Base-by-base conservation (phyloP, 2,888 invertebrate genomes). In the Parnassius orleans region DNA sequence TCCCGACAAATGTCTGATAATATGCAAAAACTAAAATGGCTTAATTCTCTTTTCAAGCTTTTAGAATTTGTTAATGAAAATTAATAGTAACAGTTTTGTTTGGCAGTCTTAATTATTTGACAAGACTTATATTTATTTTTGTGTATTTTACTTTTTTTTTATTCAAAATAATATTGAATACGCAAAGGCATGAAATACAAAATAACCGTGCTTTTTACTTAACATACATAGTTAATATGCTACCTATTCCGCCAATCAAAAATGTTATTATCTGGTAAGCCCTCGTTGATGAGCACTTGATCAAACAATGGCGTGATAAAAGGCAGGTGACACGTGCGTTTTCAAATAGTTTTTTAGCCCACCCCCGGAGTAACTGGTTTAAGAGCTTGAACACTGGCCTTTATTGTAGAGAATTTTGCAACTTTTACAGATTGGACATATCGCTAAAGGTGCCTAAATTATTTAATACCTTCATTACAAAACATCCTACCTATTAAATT, bases 311-410 rank as follows among this genome's bases (percentile, higher is more conserved):
- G 71, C 68, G 77, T 71, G 80, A 74, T 74, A 77, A 76, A 75
- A 75, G 79, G 83, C 87, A 87, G 84, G 83, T 85, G 87, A 80
- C 87, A 87, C 87, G 87, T 87, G 88, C 85, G 79, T 69, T 69
- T 69, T 55, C 67, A 68, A 67, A 67, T 67, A 57, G 54, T 85
- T 84, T 81, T 80, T 74, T 71, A 75, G 80, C 70, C 81, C 86
- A 82, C 83, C 86, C 83, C 74, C 69, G 68, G 66, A 70, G 67
- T 70, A 75, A 83, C 83, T 79, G 81, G 84, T 81, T 80, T 72
- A 69, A 69, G 68, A 71, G 79, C 79, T 76, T 74, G 77, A 61
- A 63, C 59, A 77, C 78, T 72, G 71, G 74, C 70, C 69, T 69
- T 68, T 68, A 71, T 66, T 74, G 68, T 71, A 66, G 66, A 71